phyloP scores from a whole-genome alignment of 2,113 vertebrate species.

The Bostrychus sinensis region DNA sequence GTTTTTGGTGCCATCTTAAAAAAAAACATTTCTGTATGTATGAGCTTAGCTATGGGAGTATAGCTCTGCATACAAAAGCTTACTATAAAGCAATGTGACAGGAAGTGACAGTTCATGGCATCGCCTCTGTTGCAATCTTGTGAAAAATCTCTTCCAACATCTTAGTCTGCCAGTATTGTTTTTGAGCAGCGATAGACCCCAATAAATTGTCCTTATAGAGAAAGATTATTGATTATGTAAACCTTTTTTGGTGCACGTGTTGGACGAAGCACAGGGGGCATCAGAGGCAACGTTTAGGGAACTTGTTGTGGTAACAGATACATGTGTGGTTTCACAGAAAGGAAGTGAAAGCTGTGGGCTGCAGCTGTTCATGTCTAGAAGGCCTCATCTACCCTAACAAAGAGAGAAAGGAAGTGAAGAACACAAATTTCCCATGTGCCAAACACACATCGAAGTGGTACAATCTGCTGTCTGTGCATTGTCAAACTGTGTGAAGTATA shows the following conservation, averaged over 20 bases:
- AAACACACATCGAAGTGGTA: slow-evolving; percentile 31
- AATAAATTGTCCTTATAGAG: slow-evolving; percentile 3
- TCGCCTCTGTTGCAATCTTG: slow-evolving; percentile 2
- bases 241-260: slow-evolving; percentile 31
- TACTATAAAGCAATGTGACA: slow-evolving; percentile 31
- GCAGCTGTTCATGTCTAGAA: slow-evolving; percentile 74
- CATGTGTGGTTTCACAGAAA: slow-evolving; percentile 65
- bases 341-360: slow-evolving; percentile 71
- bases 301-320: slow-evolving; percentile 77
- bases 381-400: slow-evolving; percentile 51
- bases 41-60: slow-evolving; percentile 31
- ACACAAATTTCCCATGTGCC: slow-evolving; percentile 57
- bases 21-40: slow-evolving; percentile 7
- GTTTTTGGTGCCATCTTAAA: slow-evolving; percentile 10
- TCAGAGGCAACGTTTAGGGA: slow-evolving; percentile 67
- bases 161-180: slow-evolving; percentile 15
- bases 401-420: slow-evolving; percentile 66
- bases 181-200: slow-evolving; percentile 6
- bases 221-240: neutral
- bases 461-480: slow-evolving; percentile 29
- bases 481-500: slow-evolving; percentile 4
- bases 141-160: slow-evolving; percentile 4
- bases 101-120: slow-evolving; percentile 53
- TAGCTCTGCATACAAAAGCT: slow-evolving; percentile 34
- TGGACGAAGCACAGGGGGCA: slow-evolving; percentile 48